A percentile compares a stretch with the other conserved stretches of the same genome.
Evolutionary conservation across 37 sponge, comb jelly and placozoan species (phyloP).

Genomic region (Theonella swinhoei): DNA sequence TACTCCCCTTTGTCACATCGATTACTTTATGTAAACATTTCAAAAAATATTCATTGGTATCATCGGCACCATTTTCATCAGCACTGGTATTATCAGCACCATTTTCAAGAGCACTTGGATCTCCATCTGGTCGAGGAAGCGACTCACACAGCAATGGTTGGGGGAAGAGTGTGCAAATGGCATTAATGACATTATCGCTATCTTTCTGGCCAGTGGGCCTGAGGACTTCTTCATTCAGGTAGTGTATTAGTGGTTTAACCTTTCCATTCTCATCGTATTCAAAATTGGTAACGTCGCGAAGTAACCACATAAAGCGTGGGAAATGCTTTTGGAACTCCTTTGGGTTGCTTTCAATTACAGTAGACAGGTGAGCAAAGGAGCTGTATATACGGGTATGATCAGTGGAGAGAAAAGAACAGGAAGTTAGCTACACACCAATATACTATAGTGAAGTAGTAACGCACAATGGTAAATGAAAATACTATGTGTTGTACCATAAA

Average conservation of each 20-base stretch:
- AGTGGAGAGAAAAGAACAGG: too few species aligned
- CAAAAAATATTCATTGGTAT: not conserved
- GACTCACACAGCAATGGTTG: not conserved
- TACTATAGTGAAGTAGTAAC: too few species aligned
- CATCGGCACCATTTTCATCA: not conserved
- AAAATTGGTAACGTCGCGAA: constrained; percentile 1
- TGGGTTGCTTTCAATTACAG: not conserved
- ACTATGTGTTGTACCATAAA: too few species aligned
- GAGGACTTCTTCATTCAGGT: constrained; percentile 5
- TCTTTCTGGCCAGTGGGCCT: not conserved
- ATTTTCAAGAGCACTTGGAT: not conserved
- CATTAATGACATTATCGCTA: not conserved
- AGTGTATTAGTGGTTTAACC: not conserved
- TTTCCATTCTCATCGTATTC: constrained; percentile 5
- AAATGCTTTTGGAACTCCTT: constrained; percentile 11
- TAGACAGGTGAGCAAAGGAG: constrained; percentile 14
- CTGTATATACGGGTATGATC: constrained; percentile 1
- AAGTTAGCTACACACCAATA: too few species aligned
- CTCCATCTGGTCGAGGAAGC: constrained; percentile 3
- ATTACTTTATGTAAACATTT: not conserved
- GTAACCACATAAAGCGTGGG: constrained; percentile 20
- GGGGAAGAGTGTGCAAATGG: constrained; percentile 10
- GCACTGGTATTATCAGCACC: not conserved
- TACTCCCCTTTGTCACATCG: too few species aligned
- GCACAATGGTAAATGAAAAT: too few species aligned